Base-by-base conservation (phyloP, 2,888 invertebrate species). In the Diadegma fenestrale region DNA sequence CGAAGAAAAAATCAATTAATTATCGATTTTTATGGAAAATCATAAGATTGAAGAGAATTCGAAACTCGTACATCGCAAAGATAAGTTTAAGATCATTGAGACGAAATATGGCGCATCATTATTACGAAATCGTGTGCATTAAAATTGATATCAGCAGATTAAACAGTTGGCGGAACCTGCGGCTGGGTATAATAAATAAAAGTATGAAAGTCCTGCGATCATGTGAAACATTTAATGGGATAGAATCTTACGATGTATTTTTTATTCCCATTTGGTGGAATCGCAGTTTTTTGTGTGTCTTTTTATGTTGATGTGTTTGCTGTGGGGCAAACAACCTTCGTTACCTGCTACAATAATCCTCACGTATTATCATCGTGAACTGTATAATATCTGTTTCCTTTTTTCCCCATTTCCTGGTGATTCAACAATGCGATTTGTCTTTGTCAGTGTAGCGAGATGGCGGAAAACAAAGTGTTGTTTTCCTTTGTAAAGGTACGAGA, bases 401-500 rank as follows among this genome's bases (percentile, higher is more conserved):
- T 78, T 68, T 66, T 45, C 54, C 68, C 77, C 26, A 48, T 78
- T 76, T 51, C 75, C 71, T 64, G 54, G 51, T 66, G 72, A 73
- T 54, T 51, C 43, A 61, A 80, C 61, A 30, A 22, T n/a, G 7
- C n/a, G 68, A 73, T 58, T 76, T n/a, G 63, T 48, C 68, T 69
- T 19, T 61, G 64, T 30, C 43, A 26, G 37, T 51, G 58, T 37
- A 58, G 69, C 33, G 64, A 71, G 37, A 22, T 68, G 66, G 45
- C 45, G 68, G 66, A 26, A 33, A 51, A 37, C 26, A 75, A 80
- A 79, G 73, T 79, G 76, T 76, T 81, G 75, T 69, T 80, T 73
- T 82, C 75, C 85, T 82, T 85, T 82, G 82, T 82, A 37, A 82
- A 33, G 43, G 30, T 78, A 72, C 26, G 51, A 43, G 30, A 37